Base-by-base conservation (phyloP, 1,140 invertebrate species). In the Pseudomyrmex dendroicus region DNA sequence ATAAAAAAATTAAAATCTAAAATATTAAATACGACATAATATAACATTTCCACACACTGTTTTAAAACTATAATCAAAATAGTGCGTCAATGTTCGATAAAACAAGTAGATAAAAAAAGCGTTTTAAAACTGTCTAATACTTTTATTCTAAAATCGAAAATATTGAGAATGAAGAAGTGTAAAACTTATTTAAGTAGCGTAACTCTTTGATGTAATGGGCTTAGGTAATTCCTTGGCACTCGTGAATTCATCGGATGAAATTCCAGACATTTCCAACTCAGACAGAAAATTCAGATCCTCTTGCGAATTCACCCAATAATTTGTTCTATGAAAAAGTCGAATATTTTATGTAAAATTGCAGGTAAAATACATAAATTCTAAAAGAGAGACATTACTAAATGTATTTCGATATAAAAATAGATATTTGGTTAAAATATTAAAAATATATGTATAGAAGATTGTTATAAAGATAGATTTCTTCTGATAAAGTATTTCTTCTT, bases 201-300 rank as follows among this genome's bases (percentile, higher is more conserved):
- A 48, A 67, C 59, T 82, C 25, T 57, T 56, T 22, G n/a, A 59
- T 66, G 84, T 84, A 63, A 89, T 83, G 22, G 91, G 91, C 83
- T 85, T 91, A 15, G 91, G 91, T 64, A 91, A 64, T 89, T 92
- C 89, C 8, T 85, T 83, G 59, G 85, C 61, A 8, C 17, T 77
- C 12, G 63, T 35, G 10, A 67, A 72, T 74, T 86, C 61, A 35
- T 90, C 78, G 13, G 83, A 87, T 52, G 50, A 64, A 17, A 92
- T n/a, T 61, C 67, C 83, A 59, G 89, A 87, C 80, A 91, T 88
- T 56, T 92, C 88, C 56, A 72, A 3, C 66, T 84, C 62, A 7
- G 78, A 80, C 17, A 77, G 10, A 54, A 89, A 63, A 15, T 66
- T 86, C 12, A 72, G 25, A 57, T 89, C 80, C 35, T 85, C 84